Evolutionary conservation across 1,140 invertebrate genomes (phyloP).

Genomic region (Bombus balteatus): DNA sequence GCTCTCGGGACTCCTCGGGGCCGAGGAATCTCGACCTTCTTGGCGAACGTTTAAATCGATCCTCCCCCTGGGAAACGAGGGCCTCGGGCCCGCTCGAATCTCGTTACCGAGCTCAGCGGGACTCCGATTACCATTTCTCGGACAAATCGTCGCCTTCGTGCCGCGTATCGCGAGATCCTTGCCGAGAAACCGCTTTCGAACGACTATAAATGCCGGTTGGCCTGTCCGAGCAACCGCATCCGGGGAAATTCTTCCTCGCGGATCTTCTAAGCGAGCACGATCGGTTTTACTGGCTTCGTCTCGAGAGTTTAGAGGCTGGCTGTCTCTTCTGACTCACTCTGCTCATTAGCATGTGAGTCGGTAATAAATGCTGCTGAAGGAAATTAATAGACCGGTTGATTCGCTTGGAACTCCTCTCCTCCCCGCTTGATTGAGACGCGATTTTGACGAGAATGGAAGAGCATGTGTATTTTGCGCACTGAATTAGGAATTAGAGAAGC

Average conservation of each 20-base stretch:
- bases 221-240: constrained; percentile 46
- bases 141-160: constrained; percentile 68
- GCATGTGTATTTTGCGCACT: neutral
- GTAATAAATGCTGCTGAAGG: constrained; percentile 7
- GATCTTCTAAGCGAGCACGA: neutral
- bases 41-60: constrained; percentile 68
- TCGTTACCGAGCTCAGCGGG: constrained; percentile 67
- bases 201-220: constrained; percentile 36
- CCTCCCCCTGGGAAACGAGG: constrained; percentile 40
- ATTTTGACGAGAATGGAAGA: neutral
- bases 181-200: constrained; percentile 33
- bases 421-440: constrained; percentile 4
- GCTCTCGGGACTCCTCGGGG: constrained; percentile 40
- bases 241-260: constrained; percentile 44
- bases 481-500: neutral
- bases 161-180: constrained; percentile 46
- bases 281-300: constrained; percentile 10
- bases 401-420: neutral
- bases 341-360: constrained; percentile 36
- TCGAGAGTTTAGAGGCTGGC: neutral
- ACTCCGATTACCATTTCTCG: constrained; percentile 70
- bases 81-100: constrained; percentile 57
- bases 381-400: constrained; percentile 19
- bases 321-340: neutral
- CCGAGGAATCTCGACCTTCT: constrained; percentile 53